phyloP scores from a whole-genome alignment of 2,113 vertebrate genomes.

The Zapornia atra region DNA sequence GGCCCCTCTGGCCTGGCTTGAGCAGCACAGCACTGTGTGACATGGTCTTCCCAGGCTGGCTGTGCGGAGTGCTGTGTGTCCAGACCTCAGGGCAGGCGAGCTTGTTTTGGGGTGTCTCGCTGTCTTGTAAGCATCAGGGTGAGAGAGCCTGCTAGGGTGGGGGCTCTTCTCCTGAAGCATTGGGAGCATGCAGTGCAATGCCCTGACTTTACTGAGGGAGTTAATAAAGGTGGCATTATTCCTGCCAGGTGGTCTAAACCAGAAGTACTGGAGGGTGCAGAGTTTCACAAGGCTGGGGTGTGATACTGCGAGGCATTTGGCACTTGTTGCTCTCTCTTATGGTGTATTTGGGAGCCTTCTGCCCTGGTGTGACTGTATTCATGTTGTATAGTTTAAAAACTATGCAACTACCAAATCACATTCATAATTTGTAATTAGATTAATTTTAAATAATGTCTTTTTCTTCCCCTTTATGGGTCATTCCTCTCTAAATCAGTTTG shows the following conservation, averaged over 20 bases:
- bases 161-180: not conserved
- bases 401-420: not conserved
- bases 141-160: accelerated
- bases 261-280: not conserved
- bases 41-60: not conserved
- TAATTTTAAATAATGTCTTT: not conserved
- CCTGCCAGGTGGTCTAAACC: not conserved
- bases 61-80: not conserved
- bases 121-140: not conserved
- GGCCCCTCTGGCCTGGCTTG: not conserved
- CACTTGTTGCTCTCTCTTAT: not conserved
- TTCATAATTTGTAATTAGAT: not conserved
- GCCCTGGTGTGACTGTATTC: accelerated
- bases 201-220: not conserved
- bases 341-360: not conserved
- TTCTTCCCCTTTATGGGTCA: not conserved
- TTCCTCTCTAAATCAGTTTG: not conserved
- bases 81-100: not conserved
- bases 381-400: not conserved
- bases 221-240: not conserved
- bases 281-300: not conserved
- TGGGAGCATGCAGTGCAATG: not conserved
- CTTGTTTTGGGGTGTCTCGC: not conserved
- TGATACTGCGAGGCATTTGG: not conserved
- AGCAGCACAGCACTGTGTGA: not conserved